Evolutionary conservation across 2,888 invertebrate species (phyloP).

Genomic region (Cabera pusaria): DNA sequence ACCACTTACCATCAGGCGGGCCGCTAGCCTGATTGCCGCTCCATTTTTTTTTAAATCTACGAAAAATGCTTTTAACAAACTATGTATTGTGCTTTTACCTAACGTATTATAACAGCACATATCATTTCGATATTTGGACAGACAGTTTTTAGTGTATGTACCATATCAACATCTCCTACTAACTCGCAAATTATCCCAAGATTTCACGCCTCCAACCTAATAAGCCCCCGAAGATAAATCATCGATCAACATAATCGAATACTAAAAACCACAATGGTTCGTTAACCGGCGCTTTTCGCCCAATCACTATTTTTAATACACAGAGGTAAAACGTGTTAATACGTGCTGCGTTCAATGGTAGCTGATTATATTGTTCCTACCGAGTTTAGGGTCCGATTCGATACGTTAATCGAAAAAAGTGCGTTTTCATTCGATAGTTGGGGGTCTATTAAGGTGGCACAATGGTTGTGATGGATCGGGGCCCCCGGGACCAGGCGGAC

Average conservation of each 20-base stretch:
- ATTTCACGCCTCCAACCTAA: conserved; percentile 45
- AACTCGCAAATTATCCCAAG: too few relatives aligned
- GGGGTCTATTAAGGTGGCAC: conserved; percentile 61
- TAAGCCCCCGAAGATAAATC: conserved; percentile 48
- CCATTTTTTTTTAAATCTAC: too few relatives aligned
- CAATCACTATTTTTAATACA: conserved; percentile 78
- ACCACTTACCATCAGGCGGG: too few relatives aligned
- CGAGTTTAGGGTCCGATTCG: conserved; percentile 68
- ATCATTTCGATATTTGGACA: too few relatives aligned
- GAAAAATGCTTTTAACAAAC: too few relatives aligned
- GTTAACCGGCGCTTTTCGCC: conserved; percentile 62
- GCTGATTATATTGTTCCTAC: conserved; percentile 81
- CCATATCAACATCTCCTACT: too few relatives aligned
- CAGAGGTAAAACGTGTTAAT: conserved; percentile 48
- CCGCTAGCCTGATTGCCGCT: too few relatives aligned
- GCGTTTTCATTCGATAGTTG: conserved; percentile 70
- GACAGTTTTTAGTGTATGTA: too few relatives aligned
- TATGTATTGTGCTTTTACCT: too few relatives aligned
- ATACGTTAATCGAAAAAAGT: conserved; percentile 76
- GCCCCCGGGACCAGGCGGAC: conserved; percentile 43
- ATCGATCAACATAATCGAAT: conserved; percentile 76
- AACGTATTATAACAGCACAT: too few relatives aligned
- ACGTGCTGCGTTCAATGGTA: conserved; percentile 57
- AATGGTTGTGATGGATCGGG: conserved; percentile 62
- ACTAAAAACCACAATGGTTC: conserved; percentile 77